phyloP scores from a whole-genome alignment of 2,113 vertebrate genomes.

The Chascanopsetta lugubris region DNA sequence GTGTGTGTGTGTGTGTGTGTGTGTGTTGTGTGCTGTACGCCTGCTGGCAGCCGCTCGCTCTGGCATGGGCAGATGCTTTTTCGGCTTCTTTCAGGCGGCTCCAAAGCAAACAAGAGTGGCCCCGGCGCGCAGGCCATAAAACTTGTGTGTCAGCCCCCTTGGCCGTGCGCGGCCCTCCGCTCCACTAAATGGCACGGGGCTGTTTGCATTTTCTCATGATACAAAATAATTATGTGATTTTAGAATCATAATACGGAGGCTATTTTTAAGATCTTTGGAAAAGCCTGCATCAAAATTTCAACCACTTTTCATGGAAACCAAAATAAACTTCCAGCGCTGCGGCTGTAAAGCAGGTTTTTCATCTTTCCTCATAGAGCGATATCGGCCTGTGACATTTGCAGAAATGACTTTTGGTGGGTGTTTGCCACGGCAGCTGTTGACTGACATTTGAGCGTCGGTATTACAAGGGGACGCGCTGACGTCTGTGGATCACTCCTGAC shows the following conservation, averaged over 20 bases:
- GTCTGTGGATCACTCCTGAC: neutral
- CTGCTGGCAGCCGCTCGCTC: slow-evolving; percentile 60
- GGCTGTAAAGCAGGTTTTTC: neutral
- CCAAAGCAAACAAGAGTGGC: slow-evolving; percentile 70
- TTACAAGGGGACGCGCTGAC: neutral
- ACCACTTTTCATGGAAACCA: neutral
- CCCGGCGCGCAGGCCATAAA: slow-evolving; percentile 53
- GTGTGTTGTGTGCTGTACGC: slow-evolving; percentile 46
- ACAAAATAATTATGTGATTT: neutral
- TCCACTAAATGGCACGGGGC: slow-evolving; percentile 5
- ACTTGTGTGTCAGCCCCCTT: slow-evolving; percentile 49
- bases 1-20: too few species aligned
- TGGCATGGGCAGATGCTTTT: slow-evolving; percentile 42
- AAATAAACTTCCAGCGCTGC: neutral
- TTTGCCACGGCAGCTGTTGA: neutral
- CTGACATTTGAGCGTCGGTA: neutral
- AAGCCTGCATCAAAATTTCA: neutral
- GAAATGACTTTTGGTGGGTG: neutral
- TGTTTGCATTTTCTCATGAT: slow-evolving; percentile 3
- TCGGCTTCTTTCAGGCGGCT: slow-evolving; percentile 55
- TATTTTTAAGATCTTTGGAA: neutral
- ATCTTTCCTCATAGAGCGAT: neutral
- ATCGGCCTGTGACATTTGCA: neutral
- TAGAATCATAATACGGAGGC: neutral
- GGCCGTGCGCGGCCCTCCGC: slow-evolving; percentile 7